Evolutionary conservation across 2,888 invertebrate species (phyloP).

Genomic region (Saturnia japonica): DNA sequence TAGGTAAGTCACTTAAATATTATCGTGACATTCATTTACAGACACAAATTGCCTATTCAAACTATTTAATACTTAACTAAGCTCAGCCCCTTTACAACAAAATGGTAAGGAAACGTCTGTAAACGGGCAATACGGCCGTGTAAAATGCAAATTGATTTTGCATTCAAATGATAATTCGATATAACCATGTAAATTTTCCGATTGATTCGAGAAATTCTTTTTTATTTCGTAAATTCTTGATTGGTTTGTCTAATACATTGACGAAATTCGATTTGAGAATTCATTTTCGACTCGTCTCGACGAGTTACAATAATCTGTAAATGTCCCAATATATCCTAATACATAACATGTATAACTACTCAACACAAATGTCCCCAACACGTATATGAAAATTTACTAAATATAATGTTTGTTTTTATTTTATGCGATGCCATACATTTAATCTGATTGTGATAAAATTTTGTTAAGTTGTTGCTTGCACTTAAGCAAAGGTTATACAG

Average conservation of each 20-base stretch:
- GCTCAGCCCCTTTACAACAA: conserved; percentile 49
- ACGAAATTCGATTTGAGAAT: not conserved
- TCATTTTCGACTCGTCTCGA: not conserved
- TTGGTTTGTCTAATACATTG: conserved; percentile 36
- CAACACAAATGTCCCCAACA: not conserved
- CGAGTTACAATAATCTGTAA: too few relatives aligned
- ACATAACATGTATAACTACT: not conserved
- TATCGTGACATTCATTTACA: conserved; percentile 11
- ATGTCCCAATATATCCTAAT: not conserved
- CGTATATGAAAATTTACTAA: not conserved
- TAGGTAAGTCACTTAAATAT: conserved; percentile 5
- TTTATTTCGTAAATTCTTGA: conserved; percentile 46
- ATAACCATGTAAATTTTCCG: conserved; percentile 54
- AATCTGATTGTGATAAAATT: too few relatives aligned
- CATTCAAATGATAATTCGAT: conserved; percentile 72
- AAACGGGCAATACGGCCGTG: conserved; percentile 57
- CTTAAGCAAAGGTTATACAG: too few relatives aligned
- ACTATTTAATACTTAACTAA: conserved; percentile 46
- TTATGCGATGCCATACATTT: too few relatives aligned
- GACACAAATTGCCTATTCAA: conserved; percentile 44
- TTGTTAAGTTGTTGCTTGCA: too few relatives aligned
- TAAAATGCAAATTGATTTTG: conserved; percentile 71
- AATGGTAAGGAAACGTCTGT: conserved; percentile 49
- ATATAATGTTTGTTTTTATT: too few relatives aligned
- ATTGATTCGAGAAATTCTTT: conserved; percentile 42